phyloP scores from a whole-genome alignment of 2,113 vertebrate genomes.

The Salvator merianae region DNA sequence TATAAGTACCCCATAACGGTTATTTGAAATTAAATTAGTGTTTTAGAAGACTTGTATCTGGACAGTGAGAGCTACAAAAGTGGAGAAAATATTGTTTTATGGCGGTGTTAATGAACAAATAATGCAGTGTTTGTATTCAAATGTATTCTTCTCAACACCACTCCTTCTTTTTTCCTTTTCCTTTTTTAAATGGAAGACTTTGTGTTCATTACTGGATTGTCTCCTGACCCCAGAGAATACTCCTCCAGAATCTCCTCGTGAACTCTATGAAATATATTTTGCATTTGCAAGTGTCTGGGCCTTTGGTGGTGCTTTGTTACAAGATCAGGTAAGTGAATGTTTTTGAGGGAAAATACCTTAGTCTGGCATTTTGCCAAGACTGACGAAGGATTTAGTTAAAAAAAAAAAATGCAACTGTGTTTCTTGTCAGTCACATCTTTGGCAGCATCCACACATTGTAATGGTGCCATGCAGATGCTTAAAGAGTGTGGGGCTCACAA shows the following conservation, averaged over 20 bases:
- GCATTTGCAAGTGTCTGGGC: constrained; percentile 82
- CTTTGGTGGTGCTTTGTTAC: constrained; percentile 83
- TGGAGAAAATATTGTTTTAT: not conserved
- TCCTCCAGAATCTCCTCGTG: constrained; percentile 80
- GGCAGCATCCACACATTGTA: no score
- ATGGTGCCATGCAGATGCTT: no score
- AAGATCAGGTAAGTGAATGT: constrained; percentile 79
- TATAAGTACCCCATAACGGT: not conserved
- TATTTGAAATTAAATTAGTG: constrained; percentile 20
- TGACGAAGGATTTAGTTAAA: not conserved
- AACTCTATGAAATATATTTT: constrained; percentile 83
- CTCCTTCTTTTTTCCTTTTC: constrained; percentile 8
- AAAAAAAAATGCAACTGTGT: no score
- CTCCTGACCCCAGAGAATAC: constrained; percentile 81
- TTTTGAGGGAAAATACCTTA: constrained; percentile 37
- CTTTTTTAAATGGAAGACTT: constrained; percentile 67
- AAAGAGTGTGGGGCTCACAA: no score
- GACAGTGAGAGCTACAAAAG: not conserved
- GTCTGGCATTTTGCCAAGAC: not conserved
- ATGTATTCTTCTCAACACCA: constrained; percentile 20
- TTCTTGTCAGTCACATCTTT: not conserved
- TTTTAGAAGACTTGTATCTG: not conserved
- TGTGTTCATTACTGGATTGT: constrained; percentile 81
- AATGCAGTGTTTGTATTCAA: constrained; percentile 51
- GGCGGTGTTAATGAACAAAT: not conserved